Percentiles rank a stretch among this genome's conserved stretches.
phyloP scores from a whole-genome alignment of 2,797 vertebrate species.

The Falco naumanni region DNA sequence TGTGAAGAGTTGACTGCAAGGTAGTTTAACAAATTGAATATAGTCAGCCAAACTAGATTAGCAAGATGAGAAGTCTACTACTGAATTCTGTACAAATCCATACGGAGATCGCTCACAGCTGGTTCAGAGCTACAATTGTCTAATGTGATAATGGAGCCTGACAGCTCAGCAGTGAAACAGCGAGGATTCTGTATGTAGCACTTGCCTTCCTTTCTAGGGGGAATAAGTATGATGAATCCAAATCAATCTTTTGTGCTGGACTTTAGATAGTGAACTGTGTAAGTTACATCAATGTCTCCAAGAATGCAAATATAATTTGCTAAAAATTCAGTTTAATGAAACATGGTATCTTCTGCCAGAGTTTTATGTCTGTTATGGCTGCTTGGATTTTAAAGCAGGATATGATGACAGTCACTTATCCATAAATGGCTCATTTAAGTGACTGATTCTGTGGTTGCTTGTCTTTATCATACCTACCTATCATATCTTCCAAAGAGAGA shows the following conservation, averaged over 20 bases:
- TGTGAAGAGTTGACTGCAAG: background rate
- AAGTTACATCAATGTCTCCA: background rate
- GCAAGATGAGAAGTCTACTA: background rate
- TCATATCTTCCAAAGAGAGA: background rate
- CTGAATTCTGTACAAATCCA: background rate
- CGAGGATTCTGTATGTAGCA: background rate
- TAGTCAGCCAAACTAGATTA: background rate
- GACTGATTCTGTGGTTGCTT: background rate
- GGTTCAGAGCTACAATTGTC: background rate
- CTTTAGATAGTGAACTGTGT: background rate
- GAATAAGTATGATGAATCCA: background rate
- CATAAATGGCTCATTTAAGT: background rate
- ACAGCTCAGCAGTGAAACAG: background rate
- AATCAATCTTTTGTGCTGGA: background rate
- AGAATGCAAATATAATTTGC: background rate
- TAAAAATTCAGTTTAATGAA: background rate
- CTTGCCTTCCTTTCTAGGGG: background rate
- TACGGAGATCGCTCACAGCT: background rate
- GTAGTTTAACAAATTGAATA: background rate
- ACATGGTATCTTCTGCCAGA: background rate
- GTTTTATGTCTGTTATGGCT: background rate
- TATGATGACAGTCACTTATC: background rate
- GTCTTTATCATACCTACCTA: background rate
- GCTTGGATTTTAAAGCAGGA: background rate
- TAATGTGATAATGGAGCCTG: background rate